phyloP scores from a whole-genome alignment of 2,113 vertebrate genomes.

The Jaculus jaculus region DNA sequence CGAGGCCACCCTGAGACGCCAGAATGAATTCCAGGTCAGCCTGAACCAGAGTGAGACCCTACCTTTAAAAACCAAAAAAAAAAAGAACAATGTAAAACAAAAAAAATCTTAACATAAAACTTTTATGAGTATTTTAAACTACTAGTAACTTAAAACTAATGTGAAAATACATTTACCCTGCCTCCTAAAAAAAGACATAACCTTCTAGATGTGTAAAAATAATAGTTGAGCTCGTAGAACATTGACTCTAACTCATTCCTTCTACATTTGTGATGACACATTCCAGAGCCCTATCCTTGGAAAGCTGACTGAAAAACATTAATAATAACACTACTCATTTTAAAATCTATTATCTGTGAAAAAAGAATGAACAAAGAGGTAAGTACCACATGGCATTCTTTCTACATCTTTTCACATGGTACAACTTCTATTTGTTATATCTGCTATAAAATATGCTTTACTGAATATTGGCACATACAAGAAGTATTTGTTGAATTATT shows the following conservation, averaged over 20 bases:
- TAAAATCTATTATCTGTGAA: background rate
- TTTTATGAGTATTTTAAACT: constrained; percentile 44
- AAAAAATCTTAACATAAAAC: background rate
- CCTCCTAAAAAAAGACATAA: constrained; percentile 13
- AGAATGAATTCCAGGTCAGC: too few relatives aligned
- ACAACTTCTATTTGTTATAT: background rate
- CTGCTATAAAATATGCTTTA: constrained; percentile 11
- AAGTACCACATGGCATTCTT: background rate
- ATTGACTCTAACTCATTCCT: constrained; percentile 24
- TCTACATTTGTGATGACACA: constrained; percentile 14
- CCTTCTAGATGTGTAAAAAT: constrained; percentile 1
- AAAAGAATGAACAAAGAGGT: constrained; percentile 19
- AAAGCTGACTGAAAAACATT: constrained; percentile 7
- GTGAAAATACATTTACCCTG: constrained; percentile 9
- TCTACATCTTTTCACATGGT: background rate
- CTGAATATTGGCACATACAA: background rate
- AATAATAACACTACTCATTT: constrained; percentile 7
- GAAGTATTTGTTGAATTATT: constrained; percentile 36
- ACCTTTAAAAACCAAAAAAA: too few relatives aligned
- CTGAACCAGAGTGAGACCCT: too few relatives aligned
- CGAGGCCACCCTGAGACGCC: too few relatives aligned
- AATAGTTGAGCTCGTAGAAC: background rate
- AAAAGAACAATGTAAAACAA: background rate
- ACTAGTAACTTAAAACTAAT: constrained; percentile 40
- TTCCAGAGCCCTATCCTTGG: background rate